These are phyloP conservation scores for Ailurus styani DNA, from an alignment of 2,113 vertebrate species.

Conservation along the genomic window DNA sequence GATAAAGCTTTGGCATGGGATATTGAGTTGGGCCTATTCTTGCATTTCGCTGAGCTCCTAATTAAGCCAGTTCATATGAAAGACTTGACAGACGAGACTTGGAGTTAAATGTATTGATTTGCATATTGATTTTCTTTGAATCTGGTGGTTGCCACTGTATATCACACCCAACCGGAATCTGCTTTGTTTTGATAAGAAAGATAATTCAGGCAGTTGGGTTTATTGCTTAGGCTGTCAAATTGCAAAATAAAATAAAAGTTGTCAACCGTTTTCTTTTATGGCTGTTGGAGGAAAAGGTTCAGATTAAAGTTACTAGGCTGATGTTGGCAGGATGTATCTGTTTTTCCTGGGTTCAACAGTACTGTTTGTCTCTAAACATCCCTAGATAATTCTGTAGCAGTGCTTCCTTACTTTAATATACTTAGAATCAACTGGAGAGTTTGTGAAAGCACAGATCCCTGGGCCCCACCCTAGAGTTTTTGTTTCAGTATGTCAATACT, in stretches of 20 bases:
- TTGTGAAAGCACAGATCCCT: background rate
- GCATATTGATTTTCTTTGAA: slow-evolving; percentile 69
- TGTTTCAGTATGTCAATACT: background rate
- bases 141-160: slow-evolving; percentile 44
- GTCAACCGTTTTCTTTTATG: slow-evolving; percentile 51
- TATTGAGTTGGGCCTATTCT: slow-evolving; percentile 54
- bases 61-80: slow-evolving; percentile 64
- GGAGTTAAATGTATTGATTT: slow-evolving; percentile 72
- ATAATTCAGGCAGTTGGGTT: slow-evolving; percentile 51
- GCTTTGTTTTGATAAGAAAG: slow-evolving; percentile 60
- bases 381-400: background rate
- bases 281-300: slow-evolving; percentile 7
- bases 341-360: background rate
- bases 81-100: slow-evolving; percentile 49
- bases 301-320: slow-evolving; percentile 4
- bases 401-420: background rate
- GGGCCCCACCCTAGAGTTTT: background rate
- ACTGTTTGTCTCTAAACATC: background rate
- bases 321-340: background rate
- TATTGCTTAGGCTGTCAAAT: slow-evolving; percentile 55
- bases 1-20: slow-evolving; percentile 45
- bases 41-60: slow-evolving; percentile 59
- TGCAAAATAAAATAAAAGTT: slow-evolving; percentile 55
- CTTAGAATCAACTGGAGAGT: background rate
- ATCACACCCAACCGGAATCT: slow-evolving; percentile 26